Base-by-base conservation (phyloP, 2,113 vertebrate genomes). In the Anseranas semipalmata region DNA sequence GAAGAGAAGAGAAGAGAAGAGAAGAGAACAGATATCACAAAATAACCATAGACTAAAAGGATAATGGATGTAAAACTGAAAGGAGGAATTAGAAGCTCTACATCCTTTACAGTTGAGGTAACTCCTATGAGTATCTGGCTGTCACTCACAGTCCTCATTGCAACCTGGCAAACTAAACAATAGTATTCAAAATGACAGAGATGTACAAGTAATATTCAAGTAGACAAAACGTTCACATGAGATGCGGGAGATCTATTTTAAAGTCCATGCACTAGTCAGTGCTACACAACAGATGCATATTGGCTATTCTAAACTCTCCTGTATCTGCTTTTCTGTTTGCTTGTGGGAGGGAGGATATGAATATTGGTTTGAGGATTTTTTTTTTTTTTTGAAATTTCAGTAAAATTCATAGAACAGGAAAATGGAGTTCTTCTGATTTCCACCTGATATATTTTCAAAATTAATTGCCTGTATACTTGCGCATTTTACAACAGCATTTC, bases 401-500 rank as follows among this genome's bases (percentile, higher is more conserved):
- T 7, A 46, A 60, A 67, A 13, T 58, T 46, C 27, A 25, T 8
- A n/a, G 18, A 30, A 41, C 7, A 45, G 8, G 41, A 55, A 88
- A 83, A 52, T 8, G 0, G 53, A 45, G 15, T 24, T 50, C 4
- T 71, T 62, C 17, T 10, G 41, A 81, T 50, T 45, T 83, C 75
- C 52, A 55, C 63, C 19, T 82, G 78, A 21, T 75, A 30, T 24
- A 33, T 73, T 96, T 87, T 94, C 56, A 27, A 88, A 79, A 74
- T 76, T 93, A 8, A 87, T 37, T 88, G 19, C 6, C 28, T 45
- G 3, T 60, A 46, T 65, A 32, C 13, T 86, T 48, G 35, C 7
- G 17, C 3, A 3, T 9, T 81, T 76, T 70, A 35, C 32, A 62
- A 32, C 37, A 71, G 10, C 33, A 70, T 81, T 30, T 46, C 46